Evolutionary conservation across 1,140 invertebrate genomes (phyloP).

Genomic region (Dinothrombium tinctorium): DNA sequence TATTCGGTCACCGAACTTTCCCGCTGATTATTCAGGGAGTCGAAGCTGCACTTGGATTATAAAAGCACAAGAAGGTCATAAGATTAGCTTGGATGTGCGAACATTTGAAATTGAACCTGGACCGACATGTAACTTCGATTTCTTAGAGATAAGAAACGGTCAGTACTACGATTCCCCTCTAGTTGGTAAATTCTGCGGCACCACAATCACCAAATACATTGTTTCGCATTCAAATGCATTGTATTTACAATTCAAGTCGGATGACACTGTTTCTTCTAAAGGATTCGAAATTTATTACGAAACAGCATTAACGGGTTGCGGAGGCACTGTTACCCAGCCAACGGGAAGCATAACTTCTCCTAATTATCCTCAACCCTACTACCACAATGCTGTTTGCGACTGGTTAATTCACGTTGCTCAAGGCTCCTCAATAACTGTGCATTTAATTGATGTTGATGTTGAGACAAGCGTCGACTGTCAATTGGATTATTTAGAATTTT

Average conservation of each 20-base stretch:
- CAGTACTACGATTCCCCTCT: slow-evolving; percentile 36
- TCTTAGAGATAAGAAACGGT: slow-evolving; percentile 58
- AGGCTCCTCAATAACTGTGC: slow-evolving; percentile 33
- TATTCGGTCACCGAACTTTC: slow-evolving; percentile 49
- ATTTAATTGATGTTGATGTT: slow-evolving; percentile 42
- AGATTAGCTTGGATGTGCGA: slow-evolving; percentile 42
- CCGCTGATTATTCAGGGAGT: slow-evolving; percentile 35
- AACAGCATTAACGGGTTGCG: too few relatives aligned
- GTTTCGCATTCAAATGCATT: slow-evolving; percentile 35
- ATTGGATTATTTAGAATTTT: slow-evolving; percentile 29
- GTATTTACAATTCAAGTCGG: slow-evolving; percentile 37
- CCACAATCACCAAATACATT: neutral
- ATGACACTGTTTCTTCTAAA: slow-evolving; percentile 24
- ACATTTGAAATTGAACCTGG: slow-evolving; percentile 38
- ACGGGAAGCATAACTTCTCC: slow-evolving; percentile 41
- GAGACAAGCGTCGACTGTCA: slow-evolving; percentile 27
- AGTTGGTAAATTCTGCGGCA: slow-evolving; percentile 43
- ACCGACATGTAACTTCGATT: slow-evolving; percentile 39
- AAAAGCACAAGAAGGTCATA: slow-evolving; percentile 34
- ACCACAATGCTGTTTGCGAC: slow-evolving; percentile 35
- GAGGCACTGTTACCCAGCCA: slow-evolving; percentile 27
- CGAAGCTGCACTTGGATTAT: slow-evolving; percentile 57
- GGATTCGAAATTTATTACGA: too few relatives aligned
- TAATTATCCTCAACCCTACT: slow-evolving; percentile 48
- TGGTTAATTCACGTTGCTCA: slow-evolving; percentile 42